phyloP scores from a whole-genome alignment of 2,113 vertebrate genomes.

The Erpornis zantholeuca region DNA sequence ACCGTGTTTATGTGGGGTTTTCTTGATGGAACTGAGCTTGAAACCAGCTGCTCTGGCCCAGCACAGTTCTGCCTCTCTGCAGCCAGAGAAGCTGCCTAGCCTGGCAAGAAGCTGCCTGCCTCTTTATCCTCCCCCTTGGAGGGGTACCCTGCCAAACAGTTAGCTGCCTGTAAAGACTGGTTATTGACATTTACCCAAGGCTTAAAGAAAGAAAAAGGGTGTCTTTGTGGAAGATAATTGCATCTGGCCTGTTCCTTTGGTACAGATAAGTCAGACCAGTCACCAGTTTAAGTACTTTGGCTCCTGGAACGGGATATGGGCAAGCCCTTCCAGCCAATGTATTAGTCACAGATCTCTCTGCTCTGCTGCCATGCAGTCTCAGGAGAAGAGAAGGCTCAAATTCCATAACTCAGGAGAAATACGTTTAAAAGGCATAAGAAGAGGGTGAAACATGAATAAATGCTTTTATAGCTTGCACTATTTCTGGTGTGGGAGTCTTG shows the following conservation, averaged over 20 bases:
- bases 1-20: not conserved
- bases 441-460: not conserved
- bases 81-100: not conserved
- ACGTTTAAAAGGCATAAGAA: not conserved
- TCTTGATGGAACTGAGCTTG: not conserved
- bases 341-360: not conserved
- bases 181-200: slow-evolving; percentile 23
- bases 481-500: not conserved
- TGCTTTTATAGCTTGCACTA: not conserved
- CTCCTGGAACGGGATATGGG: not conserved
- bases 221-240: slow-evolving; percentile 44
- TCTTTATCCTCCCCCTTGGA: slow-evolving; percentile 15
- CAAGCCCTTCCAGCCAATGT: not conserved
- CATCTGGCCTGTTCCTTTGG: not conserved
- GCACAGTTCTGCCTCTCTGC: not conserved
- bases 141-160: not conserved
- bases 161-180: not conserved
- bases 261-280: slow-evolving; percentile 22
- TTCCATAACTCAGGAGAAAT: not conserved
- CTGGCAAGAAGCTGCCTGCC: not conserved
- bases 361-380: not conserved
- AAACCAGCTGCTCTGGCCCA: not conserved
- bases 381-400: not conserved
- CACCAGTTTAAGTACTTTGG: not conserved
- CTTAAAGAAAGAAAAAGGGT: not conserved